Percentiles rank a stretch among this genome's conserved stretches.
phyloP scores from a whole-genome alignment of 2,888 invertebrate species.

The Trichacis sp. region DNA sequence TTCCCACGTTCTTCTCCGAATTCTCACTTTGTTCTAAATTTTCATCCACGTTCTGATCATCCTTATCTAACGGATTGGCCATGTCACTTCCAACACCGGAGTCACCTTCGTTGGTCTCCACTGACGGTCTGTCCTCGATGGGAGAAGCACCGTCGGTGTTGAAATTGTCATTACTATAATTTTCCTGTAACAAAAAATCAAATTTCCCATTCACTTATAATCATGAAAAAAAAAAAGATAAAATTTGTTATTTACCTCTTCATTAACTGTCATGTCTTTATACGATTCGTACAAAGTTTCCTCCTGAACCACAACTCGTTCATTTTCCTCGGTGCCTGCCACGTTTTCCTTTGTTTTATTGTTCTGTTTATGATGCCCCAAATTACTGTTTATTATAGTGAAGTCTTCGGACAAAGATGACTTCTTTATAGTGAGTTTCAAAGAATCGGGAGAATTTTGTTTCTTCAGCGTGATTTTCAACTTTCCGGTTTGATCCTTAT shows the following conservation, averaged over 20 bases:
- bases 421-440: conserved; percentile 61
- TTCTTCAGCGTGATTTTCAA: conserved; percentile 63
- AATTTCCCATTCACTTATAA: no score
- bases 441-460: conserved; percentile 51
- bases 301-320: conserved; percentile 54
- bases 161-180: conserved; percentile 53
- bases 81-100: conserved; percentile 68
- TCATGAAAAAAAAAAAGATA: no score
- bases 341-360: conserved; percentile 50
- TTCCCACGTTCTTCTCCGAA: conserved; percentile 52
- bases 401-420: conserved; percentile 59
- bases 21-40: conserved; percentile 52
- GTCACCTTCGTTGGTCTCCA: conserved; percentile 64
- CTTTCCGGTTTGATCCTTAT: conserved; percentile 57
- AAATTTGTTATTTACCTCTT: no score
- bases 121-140: conserved; percentile 59
- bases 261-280: conserved; percentile 64
- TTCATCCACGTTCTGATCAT: conserved; percentile 65
- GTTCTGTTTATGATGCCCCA: conserved; percentile 36
- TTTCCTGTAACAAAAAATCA: conserved; percentile 50
- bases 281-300: conserved; percentile 54
- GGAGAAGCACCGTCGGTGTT: conserved; percentile 56
- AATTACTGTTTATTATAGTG: conserved; percentile 57
- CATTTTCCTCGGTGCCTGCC: conserved; percentile 60
- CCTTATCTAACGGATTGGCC: conserved; percentile 63